These are phyloP conservation scores for Melanchra persicariae DNA, from an alignment of 2,888 invertebrate species.

Conservation along the genomic window DNA sequence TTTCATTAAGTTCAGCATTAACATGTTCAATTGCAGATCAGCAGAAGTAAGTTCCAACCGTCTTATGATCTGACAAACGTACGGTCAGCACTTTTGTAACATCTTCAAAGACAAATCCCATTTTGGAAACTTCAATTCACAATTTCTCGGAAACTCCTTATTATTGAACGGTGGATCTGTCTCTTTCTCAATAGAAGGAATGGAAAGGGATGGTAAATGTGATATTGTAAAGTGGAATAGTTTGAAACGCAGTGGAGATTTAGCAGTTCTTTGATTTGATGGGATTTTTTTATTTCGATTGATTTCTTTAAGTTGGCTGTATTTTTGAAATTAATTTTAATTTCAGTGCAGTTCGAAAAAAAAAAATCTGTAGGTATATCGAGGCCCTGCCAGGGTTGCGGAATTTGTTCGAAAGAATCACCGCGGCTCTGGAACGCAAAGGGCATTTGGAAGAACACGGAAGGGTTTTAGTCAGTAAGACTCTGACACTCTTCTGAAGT, in stretches of 20 bases:
- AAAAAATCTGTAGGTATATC: too few species aligned
- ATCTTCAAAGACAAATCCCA: conserved; percentile 66
- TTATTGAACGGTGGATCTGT: conserved; percentile 47
- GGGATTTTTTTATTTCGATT: conserved; percentile 24
- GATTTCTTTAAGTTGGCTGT: not conserved
- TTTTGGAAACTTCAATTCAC: conserved; percentile 59
- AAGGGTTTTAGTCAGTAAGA: too few species aligned
- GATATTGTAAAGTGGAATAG: conserved; percentile 52
- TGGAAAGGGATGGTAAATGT: conserved; percentile 24
- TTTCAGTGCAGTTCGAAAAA: too few species aligned
- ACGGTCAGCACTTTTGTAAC: conserved; percentile 59
- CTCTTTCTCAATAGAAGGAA: conserved; percentile 22
- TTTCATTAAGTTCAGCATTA: conserved; percentile 44
- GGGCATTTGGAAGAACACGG: too few species aligned
- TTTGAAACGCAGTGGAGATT: conserved; percentile 29
- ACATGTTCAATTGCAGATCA: conserved; percentile 40
- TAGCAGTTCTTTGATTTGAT: conserved; percentile 31
- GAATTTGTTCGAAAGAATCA: too few species aligned
- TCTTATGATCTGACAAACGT: conserved; percentile 53
- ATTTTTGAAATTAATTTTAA: too few species aligned
- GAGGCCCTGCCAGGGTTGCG: too few species aligned
- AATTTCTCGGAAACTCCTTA: conserved; percentile 54
- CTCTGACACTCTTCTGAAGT: too few species aligned
- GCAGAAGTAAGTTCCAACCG: conserved; percentile 49
- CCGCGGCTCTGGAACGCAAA: too few species aligned